Base-by-base conservation (phyloP, 1,140 invertebrate species). In the Asobara japonica region DNA sequence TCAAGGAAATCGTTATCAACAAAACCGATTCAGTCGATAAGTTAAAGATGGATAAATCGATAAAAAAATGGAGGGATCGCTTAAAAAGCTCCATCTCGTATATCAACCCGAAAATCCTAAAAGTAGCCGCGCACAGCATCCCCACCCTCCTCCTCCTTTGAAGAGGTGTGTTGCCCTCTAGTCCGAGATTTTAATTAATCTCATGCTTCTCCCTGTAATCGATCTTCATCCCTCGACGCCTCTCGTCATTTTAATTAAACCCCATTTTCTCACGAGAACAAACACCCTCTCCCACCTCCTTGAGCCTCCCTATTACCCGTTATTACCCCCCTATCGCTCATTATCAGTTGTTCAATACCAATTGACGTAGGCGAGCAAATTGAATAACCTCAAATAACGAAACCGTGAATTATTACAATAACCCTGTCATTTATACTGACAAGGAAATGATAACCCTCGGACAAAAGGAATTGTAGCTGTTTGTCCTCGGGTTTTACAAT, bases 211-310 rank as follows among this genome's bases (percentile, higher is more conserved):
- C 48, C 68, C 73, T 76, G 70, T 79, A 77, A 77, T 77, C 75
- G 76, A 79, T 79, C 69, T 73, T 75, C 71, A 74, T 72, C 76
- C 74, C 74, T 69, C 41, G 67, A 68, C 75, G 69, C 75, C 74
- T 81, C 80, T 78, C 31, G 79, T 82, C 82, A 84, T 80, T 84
- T 84, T 84, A 84, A 84, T 84, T 84, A 83, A 82, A 84, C 80
- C 10, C 69, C 31, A 62, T 64, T 62, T 62, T 29, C 56, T 75
- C 67, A 73, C 74, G 71, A 80, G 71, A 72, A 66, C 27, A 25
- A 20, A 51, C 51, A 56, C 51, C 51, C 25, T 5, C 3, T 16
- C 41, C 7, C n/a, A 18, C 51, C 20, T 56, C 51, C 51, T 56
- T 56, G 18, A 56, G 18, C 51, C 11, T 56, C 51, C 18, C 22